A percentile compares a stretch with the other conserved stretches of the same genome.
Conservation (phyloP, 2,113 vertebrate genomes). For the Petrocephalus microphthalmus region DNA sequence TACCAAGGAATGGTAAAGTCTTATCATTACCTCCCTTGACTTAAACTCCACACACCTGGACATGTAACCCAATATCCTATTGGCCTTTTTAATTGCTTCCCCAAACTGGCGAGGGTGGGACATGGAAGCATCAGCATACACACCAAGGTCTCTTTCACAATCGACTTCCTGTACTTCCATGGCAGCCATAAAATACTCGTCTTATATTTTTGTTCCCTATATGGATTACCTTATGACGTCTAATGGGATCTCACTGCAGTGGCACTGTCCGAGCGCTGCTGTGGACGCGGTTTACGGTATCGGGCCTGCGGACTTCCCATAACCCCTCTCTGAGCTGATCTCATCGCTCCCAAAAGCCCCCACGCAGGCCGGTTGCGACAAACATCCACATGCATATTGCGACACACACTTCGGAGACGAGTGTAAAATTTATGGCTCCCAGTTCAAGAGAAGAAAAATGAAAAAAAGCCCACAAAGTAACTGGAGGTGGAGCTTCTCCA, state of each 20-base stretch:
- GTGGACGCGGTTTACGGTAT: background rate
- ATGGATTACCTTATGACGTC: no score
- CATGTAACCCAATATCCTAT: no score
- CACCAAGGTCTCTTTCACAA: no score
- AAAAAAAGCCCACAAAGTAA: background rate
- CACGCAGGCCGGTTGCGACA: background rate
- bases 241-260: background rate
- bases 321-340: background rate
- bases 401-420: background rate
- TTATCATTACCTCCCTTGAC: no score
- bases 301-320: background rate
- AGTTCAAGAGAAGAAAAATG: background rate
- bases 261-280: background rate
- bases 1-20: no score
- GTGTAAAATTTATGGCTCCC: background rate
- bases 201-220: no score
- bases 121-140: no score
- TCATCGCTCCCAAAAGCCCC: background rate
- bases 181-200: no score
- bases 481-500: conserved; percentile 16
- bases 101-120: no score
- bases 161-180: no score
- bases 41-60: no score
- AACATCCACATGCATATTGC: background rate
- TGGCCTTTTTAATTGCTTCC: no score